phyloP scores from a whole-genome alignment of 53 echinoderm and acorn worm genomes.

The Echinometra lucunter region DNA sequence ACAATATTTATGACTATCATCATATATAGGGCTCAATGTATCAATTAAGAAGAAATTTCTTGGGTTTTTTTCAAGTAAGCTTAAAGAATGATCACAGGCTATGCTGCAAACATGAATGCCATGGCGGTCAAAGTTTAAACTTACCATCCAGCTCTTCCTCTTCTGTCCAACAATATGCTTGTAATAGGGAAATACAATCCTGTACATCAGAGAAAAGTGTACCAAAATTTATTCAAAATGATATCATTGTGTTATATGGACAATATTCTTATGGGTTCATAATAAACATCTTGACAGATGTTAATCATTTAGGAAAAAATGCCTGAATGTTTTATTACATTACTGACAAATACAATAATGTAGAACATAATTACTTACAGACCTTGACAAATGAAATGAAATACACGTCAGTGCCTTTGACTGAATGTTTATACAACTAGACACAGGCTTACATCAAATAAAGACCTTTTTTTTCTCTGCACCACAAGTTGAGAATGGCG shows the following conservation, averaged over 20 bases:
- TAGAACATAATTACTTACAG: no score
- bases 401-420: no score
- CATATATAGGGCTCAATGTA: not conserved
- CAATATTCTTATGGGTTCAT: not conserved
- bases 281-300: no score
- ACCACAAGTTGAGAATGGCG: no score
- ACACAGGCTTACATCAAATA: no score
- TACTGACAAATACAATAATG: no score
- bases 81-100: not conserved
- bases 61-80: not conserved
- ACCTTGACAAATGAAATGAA: no score
- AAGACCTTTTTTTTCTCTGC: no score
- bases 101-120: not conserved
- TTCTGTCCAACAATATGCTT: conserved; percentile 77
- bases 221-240: not conserved
- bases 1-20: not conserved
- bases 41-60: no score
- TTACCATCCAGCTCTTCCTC: conserved; percentile 98
- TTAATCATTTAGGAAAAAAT: no score
- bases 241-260: not conserved
- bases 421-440: no score
- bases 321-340: not conserved
- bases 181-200: conserved; percentile 88
- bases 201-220: conserved; percentile 35
- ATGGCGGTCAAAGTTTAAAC: not conserved